Evolutionary conservation across 2,797 vertebrate genomes (phyloP).

Genomic region (Acestrorhynchus altus): DNA sequence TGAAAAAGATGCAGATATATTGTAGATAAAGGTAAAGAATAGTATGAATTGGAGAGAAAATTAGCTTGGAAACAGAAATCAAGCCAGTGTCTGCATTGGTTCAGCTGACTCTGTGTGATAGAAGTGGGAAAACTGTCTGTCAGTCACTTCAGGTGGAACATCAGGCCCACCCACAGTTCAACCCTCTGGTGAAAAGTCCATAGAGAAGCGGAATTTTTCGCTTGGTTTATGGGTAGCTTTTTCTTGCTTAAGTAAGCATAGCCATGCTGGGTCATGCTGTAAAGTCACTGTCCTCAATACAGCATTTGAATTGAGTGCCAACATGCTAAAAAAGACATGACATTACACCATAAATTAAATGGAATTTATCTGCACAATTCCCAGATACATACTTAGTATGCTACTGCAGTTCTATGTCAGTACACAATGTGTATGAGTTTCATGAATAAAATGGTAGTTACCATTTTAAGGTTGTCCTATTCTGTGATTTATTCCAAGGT

Average conservation of each 20-base stretch:
- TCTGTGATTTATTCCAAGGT: neutral
- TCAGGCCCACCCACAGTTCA: neutral
- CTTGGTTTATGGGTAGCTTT: neutral
- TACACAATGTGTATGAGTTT: constrained; percentile 1
- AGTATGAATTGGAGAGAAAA: neutral
- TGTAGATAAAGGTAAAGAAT: constrained; percentile 5
- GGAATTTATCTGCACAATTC: neutral
- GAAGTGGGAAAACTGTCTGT: neutral
- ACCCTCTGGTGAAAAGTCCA: neutral
- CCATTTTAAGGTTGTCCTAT: neutral
- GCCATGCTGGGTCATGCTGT: neutral
- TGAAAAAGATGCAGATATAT: no score
- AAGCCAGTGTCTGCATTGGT: neutral
- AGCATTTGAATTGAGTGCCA: neutral
- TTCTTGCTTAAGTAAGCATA: neutral
- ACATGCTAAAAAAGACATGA: no score
- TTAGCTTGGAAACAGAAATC: constrained; percentile 13
- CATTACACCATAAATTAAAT: no score
- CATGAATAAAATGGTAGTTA: neutral
- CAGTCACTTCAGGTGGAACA: neutral
- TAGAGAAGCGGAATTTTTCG: neutral
- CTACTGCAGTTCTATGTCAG: neutral
- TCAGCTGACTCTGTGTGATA: neutral
- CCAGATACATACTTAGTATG: neutral
- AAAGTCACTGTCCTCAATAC: neutral